Evolutionary conservation across 1,140 invertebrate genomes (phyloP).

Genomic region (Campodea augens): DNA sequence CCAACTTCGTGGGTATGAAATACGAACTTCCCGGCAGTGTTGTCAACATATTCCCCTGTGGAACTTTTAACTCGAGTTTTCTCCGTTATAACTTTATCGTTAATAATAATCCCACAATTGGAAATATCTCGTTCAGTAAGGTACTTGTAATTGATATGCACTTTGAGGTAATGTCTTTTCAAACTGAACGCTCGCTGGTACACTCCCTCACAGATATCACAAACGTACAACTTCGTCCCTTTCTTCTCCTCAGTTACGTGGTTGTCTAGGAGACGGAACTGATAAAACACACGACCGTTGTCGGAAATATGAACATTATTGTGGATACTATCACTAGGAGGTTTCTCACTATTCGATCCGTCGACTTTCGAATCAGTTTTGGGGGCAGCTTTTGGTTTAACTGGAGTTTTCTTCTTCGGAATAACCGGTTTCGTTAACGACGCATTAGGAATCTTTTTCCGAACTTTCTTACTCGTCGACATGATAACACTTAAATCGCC

Average conservation of each 20-base stretch:
- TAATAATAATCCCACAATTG: constrained; percentile 20
- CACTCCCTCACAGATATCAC: constrained; percentile 30
- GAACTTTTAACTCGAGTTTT: background rate
- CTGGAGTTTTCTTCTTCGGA: too few relatives aligned
- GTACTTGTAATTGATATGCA: constrained; percentile 31
- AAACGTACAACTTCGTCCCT: constrained; percentile 26
- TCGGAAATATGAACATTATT: background rate
- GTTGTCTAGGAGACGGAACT: background rate
- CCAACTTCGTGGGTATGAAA: background rate
- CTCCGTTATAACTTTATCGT: constrained; percentile 3
- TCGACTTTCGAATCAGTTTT: too few relatives aligned
- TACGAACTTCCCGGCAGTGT: too few relatives aligned
- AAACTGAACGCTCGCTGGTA: constrained; percentile 33
- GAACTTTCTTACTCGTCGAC: too few relatives aligned
- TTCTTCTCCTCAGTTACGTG: constrained; percentile 10
- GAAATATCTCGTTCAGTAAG: constrained; percentile 24
- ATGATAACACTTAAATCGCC: too few relatives aligned
- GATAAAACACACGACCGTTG: background rate
- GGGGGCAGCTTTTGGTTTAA: too few relatives aligned
- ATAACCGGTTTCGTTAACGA: too few relatives aligned
- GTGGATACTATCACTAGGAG: too few relatives aligned
- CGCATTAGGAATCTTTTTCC: too few relatives aligned
- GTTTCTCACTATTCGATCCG: too few relatives aligned
- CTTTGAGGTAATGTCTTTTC: constrained; percentile 32
- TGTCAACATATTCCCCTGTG: background rate